Conservation (phyloP, 30 jellyfish, hydroid and myxozoan genomes). For the Aurelia sp. region DNA sequence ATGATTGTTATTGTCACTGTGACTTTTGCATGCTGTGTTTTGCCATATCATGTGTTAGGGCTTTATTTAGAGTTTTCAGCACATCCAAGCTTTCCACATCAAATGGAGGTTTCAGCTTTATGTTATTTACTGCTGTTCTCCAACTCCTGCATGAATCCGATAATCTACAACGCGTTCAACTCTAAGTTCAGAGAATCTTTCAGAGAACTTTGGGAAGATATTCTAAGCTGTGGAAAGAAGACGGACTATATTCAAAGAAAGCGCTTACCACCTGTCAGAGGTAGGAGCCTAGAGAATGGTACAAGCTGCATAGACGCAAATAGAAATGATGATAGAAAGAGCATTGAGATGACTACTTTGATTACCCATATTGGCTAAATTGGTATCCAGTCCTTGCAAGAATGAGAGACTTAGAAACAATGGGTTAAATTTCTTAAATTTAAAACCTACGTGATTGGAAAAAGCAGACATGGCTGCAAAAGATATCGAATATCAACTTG, state of each 20-base stretch:
- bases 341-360: slow-evolving; percentile 15
- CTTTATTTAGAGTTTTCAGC: slow-evolving; percentile 61
- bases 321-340: slow-evolving; percentile 8
- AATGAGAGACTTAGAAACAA: no score
- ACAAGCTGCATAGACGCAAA: slow-evolving; percentile 1
- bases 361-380: not conserved
- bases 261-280: slow-evolving; percentile 3
- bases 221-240: slow-evolving; percentile 57
- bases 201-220: slow-evolving; percentile 61
- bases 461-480: no score
- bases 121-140: slow-evolving; percentile 77
- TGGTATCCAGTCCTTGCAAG: not conserved
- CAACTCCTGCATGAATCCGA: slow-evolving; percentile 89
- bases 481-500: no score
- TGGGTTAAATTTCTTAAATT: no score
- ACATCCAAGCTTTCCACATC: slow-evolving; percentile 48
- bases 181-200: slow-evolving; percentile 86
- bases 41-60: slow-evolving; percentile 89
- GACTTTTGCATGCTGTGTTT: slow-evolving; percentile 89
- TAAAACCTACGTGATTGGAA: no score
- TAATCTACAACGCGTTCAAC: slow-evolving; percentile 90
- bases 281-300: not conserved
- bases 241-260: slow-evolving; percentile 32
- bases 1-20: slow-evolving; percentile 84
- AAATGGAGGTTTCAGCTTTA: slow-evolving; percentile 36